These are phyloP conservation scores for Drosophila conformis DNA, from an alignment of 2,888 invertebrate genomes.

Conservation along the genomic window DNA sequence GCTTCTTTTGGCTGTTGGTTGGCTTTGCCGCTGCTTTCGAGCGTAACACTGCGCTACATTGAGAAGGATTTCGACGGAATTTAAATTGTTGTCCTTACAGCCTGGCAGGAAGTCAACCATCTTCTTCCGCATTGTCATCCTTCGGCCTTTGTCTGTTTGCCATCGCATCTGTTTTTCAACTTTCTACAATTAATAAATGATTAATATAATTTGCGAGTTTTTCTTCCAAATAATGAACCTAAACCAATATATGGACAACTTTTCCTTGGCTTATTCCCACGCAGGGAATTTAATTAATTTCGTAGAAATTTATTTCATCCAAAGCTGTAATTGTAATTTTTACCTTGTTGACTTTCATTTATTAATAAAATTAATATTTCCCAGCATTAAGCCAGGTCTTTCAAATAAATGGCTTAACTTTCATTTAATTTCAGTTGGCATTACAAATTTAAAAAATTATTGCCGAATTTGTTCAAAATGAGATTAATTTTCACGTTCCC, in stretches of 20 bases:
- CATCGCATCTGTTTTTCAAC: not conserved
- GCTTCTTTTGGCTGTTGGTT: slow-evolving; percentile 31
- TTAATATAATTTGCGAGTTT: slow-evolving; percentile 16
- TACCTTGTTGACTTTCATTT: not conserved
- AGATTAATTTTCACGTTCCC: not conserved
- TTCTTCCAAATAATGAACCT: not conserved
- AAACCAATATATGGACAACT: slow-evolving; percentile 23
- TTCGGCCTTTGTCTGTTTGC: slow-evolving; percentile 1
- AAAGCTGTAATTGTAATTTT: not conserved
- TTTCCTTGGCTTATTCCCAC: not conserved
- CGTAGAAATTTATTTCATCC: not conserved
- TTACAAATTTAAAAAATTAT: too few species aligned
- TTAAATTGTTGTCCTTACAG: slow-evolving; percentile 54
- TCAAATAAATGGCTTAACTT: not conserved
- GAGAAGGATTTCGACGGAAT: slow-evolving; percentile 65
- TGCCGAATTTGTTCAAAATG: not conserved
- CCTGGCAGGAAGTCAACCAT: slow-evolving; percentile 33
- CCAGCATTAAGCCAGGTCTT: not conserved
- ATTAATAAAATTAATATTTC: not conserved
- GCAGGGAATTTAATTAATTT: not conserved
- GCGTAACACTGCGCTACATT: slow-evolving; percentile 60
- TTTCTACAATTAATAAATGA: slow-evolving; percentile 41
- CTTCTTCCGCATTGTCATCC: slow-evolving; percentile 9
- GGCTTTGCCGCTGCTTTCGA: slow-evolving; percentile 48
- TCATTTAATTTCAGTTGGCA: not conserved